phyloP scores from a whole-genome alignment of 1,140 invertebrate species.

The Geopemphigus sp. region DNA sequence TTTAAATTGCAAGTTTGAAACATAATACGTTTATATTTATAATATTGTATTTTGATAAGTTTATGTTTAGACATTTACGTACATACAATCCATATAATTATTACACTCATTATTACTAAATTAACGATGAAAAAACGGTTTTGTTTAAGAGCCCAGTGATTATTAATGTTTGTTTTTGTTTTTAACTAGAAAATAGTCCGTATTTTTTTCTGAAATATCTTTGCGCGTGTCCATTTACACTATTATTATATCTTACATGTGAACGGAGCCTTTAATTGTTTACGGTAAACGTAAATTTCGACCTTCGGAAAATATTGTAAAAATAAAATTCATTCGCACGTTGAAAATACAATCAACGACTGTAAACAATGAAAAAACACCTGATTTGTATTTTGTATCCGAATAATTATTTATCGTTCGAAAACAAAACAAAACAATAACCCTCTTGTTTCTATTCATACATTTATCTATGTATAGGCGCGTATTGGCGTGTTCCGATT shows the following conservation, averaged over 20 bases:
- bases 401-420: constrained; percentile 2
- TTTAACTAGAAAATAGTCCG: background rate
- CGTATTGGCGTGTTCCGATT: background rate
- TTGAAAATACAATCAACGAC: constrained; percentile 5
- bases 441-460: background rate
- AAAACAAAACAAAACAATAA: constrained; percentile 9
- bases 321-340: background rate
- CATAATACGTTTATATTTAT: too few species aligned
- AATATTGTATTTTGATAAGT: too few species aligned
- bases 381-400: constrained; percentile 1
- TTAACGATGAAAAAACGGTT: too few species aligned
- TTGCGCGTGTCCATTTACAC: background rate
- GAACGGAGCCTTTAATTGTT: background rate
- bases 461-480: background rate
- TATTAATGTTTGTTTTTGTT: too few species aligned
- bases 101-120: too few species aligned
- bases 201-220: background rate
- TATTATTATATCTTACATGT: background rate
- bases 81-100: too few species aligned
- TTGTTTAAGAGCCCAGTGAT: too few species aligned
- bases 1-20: too few species aligned
- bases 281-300: background rate
- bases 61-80: too few species aligned
- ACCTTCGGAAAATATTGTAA: background rate
- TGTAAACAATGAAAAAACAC: constrained; percentile 26